These are phyloP conservation scores for Lepidocolaptes lacrymiger DNA, from an alignment of 2,797 vertebrate genomes.

Conservation along the genomic window DNA sequence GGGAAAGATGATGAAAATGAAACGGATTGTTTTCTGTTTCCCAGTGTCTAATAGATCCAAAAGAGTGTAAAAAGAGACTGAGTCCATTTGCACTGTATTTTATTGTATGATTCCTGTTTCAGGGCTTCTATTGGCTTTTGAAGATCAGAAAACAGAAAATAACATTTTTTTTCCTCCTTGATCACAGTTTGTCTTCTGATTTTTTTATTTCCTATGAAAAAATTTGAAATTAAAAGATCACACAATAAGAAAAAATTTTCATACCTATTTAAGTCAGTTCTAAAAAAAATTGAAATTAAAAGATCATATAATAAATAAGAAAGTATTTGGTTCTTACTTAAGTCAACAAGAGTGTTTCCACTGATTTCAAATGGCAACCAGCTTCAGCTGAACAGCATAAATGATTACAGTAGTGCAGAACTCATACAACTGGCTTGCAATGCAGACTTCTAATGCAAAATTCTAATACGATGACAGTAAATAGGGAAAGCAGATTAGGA, in stretches of 20 bases:
- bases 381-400: background rate
- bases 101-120: background rate
- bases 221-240: background rate
- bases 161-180: background rate
- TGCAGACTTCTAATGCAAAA: background rate
- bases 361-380: background rate
- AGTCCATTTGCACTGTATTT: background rate
- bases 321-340: background rate
- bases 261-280: background rate
- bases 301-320: background rate
- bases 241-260: background rate
- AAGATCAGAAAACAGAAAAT: background rate
- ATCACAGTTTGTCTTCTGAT: background rate
- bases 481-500: background rate
- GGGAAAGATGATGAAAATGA: background rate
- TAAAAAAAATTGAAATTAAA: background rate
- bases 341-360: background rate
- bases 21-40: background rate
- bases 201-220: conserved; percentile 6
- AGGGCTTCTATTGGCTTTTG: background rate
- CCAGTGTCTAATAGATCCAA: background rate
- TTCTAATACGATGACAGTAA: background rate
- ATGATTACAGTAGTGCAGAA: background rate
- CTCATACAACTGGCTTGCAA: background rate
- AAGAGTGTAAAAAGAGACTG: background rate